These are phyloP conservation scores for Aphyosemion australe DNA, from an alignment of 2,113 vertebrate genomes.

Conservation along the genomic window DNA sequence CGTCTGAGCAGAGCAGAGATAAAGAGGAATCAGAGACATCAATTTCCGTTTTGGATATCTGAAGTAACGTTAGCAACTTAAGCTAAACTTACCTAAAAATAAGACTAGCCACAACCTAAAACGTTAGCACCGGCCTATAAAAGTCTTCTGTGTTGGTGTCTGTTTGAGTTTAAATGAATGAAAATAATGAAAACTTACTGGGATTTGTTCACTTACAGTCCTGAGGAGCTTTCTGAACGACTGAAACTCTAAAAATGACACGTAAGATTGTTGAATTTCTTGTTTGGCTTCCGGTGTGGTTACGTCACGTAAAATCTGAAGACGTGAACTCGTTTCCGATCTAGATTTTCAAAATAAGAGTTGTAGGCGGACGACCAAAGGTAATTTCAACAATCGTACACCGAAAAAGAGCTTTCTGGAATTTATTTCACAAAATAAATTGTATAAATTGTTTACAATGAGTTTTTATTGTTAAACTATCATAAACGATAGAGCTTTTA, in stretches of 20 bases:
- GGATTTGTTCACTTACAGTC: fast-evolving
- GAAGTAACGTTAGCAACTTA: conserved; percentile 24
- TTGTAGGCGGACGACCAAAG: too few species aligned
- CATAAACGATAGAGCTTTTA: too few species aligned
- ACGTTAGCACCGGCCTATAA: fast-evolving
- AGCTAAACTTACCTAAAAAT: conserved; percentile 8
- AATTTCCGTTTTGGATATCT: conserved; percentile 3
- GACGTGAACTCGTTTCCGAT: conserved; percentile 10
- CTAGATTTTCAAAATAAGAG: conserved; percentile 13
- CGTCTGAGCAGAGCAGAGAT: not conserved
- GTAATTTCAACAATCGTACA: too few species aligned
- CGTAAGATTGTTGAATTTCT: conserved; percentile 43
- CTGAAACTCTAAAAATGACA: conserved; percentile 58
- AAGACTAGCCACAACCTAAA: not conserved
- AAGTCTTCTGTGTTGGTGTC: fast-evolving
- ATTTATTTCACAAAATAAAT: too few species aligned
- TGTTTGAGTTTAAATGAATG: not conserved
- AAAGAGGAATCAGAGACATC: not conserved
- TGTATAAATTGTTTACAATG: too few species aligned
- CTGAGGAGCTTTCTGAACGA: not conserved
- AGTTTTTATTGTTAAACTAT: too few species aligned
- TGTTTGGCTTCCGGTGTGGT: conserved; percentile 57
- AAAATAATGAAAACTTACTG: conserved; percentile 22
- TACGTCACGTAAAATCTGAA: fast-evolving
- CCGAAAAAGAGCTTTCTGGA: too few species aligned